These are phyloP conservation scores for Petrosia ficiformis DNA, from an alignment of 37 sponge, comb jelly and placozoan genomes.

Conservation along the genomic window DNA sequence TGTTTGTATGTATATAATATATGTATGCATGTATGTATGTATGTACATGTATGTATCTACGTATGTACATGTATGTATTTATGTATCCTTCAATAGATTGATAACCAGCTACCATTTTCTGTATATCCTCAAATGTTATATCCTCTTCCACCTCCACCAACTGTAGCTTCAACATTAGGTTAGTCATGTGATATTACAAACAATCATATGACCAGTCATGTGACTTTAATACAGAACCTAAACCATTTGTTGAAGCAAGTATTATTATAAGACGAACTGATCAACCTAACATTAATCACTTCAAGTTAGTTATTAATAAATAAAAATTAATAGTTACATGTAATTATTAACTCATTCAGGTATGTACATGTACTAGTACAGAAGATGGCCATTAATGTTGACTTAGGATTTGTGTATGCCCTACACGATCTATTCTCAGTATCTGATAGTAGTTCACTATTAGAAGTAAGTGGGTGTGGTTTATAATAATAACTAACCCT, in stretches of 20 bases:
- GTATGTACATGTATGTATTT: no score
- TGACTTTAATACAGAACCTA: constrained; percentile 62
- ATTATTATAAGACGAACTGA: constrained; percentile 63
- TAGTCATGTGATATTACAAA: background rate
- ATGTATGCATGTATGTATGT: no score
- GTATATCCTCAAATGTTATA: constrained; percentile 80
- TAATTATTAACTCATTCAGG: constrained; percentile 52
- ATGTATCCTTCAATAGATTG: constrained; percentile 41
- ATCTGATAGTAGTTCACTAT: background rate
- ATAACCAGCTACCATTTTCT: constrained; percentile 79
- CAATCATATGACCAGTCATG: no score
- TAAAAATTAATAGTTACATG: constrained; percentile 66
- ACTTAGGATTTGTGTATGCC: constrained; percentile 80
- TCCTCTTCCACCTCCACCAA: constrained; percentile 80
- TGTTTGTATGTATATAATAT: constrained; percentile 69
- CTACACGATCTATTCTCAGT: constrained; percentile 61
- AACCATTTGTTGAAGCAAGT: constrained; percentile 88
- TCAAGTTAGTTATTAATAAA: constrained; percentile 59
- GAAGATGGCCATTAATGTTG: constrained; percentile 83
- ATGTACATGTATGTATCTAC: no score
- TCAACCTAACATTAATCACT: constrained; percentile 51
- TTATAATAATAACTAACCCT: no score
- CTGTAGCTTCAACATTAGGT: constrained; percentile 76
- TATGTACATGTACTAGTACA: constrained; percentile 86
- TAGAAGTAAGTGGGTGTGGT: no score